Percentiles rank a stretch among this genome's conserved stretches.
Evolutionary conservation across 2,113 vertebrate genomes (phyloP).

Genomic region (Albula goreensis): DNA sequence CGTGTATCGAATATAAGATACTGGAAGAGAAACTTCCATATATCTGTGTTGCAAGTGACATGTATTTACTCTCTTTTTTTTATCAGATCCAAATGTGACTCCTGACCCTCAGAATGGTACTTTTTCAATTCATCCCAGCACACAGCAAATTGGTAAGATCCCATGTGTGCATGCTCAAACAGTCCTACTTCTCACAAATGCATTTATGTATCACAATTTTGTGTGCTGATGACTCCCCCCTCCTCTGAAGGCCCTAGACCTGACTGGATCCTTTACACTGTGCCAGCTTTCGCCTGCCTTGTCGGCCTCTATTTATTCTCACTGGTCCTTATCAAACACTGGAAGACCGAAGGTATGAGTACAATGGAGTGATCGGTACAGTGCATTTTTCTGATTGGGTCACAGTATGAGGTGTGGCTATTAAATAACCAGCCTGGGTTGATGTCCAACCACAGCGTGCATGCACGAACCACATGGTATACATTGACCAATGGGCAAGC

Average conservation of each 20-base stretch:
- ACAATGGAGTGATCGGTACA: not conserved
- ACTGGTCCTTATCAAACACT: slow-evolving; percentile 32
- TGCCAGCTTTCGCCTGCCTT: slow-evolving; percentile 37
- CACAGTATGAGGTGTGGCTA: not conserved
- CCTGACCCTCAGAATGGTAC: not conserved
- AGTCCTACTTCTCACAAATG: not conserved
- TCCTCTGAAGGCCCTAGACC: not conserved
- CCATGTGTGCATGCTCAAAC: not conserved
- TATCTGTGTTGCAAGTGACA: too few relatives aligned
- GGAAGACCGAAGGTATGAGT: slow-evolving; percentile 18
- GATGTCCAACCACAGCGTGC: too few relatives aligned
- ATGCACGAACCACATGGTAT: too few relatives aligned
- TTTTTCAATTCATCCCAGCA: not conserved
- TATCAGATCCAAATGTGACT: not conserved
- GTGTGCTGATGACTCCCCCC: not conserved
- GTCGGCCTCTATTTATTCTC: slow-evolving; percentile 36
- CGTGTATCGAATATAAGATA: too few relatives aligned
- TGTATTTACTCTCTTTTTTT: not conserved
- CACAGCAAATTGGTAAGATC: not conserved
- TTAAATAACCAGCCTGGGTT: too few relatives aligned
- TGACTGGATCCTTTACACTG: slow-evolving; percentile 37
- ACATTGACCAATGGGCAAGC: too few relatives aligned
- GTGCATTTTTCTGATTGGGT: not conserved
- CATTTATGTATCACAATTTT: too few relatives aligned
- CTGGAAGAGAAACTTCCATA: too few relatives aligned